Evolutionary conservation across 1,140 invertebrate genomes (phyloP).

Genomic region (Drosophila kanapiae): DNA sequence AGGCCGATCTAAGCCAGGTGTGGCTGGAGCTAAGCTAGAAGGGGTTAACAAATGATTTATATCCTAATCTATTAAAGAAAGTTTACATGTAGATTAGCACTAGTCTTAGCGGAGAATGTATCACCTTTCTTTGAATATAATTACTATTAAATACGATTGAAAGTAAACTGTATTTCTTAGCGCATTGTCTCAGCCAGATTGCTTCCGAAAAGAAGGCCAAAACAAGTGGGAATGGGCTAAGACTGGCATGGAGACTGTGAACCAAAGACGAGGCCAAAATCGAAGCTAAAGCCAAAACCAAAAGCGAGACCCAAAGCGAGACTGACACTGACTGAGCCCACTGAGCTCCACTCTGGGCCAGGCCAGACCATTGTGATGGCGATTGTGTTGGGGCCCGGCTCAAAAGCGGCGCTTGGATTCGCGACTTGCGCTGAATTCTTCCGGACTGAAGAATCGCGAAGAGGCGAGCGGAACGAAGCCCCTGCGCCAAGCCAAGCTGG

Average conservation of each 20-base stretch:
- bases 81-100: not conserved
- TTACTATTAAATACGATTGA: not conserved
- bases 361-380: conserved; percentile 37
- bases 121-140: not conserved
- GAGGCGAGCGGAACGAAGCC: not conserved
- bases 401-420: conserved; percentile 82
- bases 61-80: not conserved
- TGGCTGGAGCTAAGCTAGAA: not conserved
- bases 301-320: conserved; percentile 19
- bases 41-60: conserved; percentile 21
- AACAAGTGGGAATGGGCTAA: conserved; percentile 26
- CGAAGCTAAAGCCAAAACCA: not conserved
- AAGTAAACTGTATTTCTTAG: too few relatives aligned
- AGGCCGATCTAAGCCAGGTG: conserved; percentile 13
- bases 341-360: not conserved
- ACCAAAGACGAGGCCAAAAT: conserved; percentile 3
- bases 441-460: not conserved
- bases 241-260: conserved; percentile 10
- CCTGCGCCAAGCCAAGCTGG: not conserved
- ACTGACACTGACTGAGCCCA: conserved; percentile 29
- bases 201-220: conserved; percentile 37
- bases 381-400: conserved; percentile 74
- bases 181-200: not conserved
- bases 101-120: too few relatives aligned
- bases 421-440: conserved; percentile 68